A percentile compares a stretch with the other conserved stretches of the same genome.
These are phyloP conservation scores for Bovichtus diacanthus DNA, from an alignment of 2,797 vertebrate species.

Conservation along the genomic window DNA sequence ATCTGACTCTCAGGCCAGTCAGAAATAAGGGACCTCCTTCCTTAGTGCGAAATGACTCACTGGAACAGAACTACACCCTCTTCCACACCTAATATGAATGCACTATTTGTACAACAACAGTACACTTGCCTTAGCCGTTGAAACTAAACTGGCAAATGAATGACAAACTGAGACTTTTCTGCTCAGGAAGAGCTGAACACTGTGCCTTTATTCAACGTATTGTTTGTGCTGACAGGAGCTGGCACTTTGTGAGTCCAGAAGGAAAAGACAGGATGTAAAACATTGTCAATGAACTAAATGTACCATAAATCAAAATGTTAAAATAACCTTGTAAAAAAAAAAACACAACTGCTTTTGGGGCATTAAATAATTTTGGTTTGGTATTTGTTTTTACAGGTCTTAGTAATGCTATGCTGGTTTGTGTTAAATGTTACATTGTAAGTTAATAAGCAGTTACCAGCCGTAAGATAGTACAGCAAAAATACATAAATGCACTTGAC, in stretches of 20 bases:
- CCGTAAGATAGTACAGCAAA: conserved; percentile 31
- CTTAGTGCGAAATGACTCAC: neutral
- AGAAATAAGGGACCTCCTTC: conserved; percentile 7
- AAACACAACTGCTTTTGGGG: conserved; percentile 37
- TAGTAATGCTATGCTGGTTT: neutral
- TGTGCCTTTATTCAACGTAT: conserved; percentile 56
- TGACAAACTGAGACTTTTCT: conserved; percentile 21
- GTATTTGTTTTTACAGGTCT: conserved; percentile 20
- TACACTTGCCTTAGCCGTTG: conserved; percentile 11
- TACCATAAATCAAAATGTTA: conserved; percentile 50
- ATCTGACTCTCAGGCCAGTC: conserved; percentile 10
- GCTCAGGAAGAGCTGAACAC: conserved; percentile 52
- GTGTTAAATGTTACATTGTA: conserved; percentile 5
- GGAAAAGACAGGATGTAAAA: conserved; percentile 21
- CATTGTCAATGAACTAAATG: conserved; percentile 25
- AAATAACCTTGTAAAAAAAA: conserved; percentile 44
- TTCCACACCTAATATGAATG: conserved; percentile 2
- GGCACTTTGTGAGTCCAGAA: conserved; percentile 33
- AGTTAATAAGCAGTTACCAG: conserved; percentile 4
- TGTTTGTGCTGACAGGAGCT: conserved; percentile 39
- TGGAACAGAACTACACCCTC: conserved; percentile 1
- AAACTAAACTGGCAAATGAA: conserved; percentile 14
- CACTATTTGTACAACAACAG: conserved; percentile 42
- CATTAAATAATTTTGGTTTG: conserved; percentile 55
- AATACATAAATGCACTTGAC: conserved; percentile 52